Percentiles rank a stretch among this genome's conserved stretches.
Conservation (phyloP, 1,140 invertebrate species). For the Kradibia gibbosae region DNA sequence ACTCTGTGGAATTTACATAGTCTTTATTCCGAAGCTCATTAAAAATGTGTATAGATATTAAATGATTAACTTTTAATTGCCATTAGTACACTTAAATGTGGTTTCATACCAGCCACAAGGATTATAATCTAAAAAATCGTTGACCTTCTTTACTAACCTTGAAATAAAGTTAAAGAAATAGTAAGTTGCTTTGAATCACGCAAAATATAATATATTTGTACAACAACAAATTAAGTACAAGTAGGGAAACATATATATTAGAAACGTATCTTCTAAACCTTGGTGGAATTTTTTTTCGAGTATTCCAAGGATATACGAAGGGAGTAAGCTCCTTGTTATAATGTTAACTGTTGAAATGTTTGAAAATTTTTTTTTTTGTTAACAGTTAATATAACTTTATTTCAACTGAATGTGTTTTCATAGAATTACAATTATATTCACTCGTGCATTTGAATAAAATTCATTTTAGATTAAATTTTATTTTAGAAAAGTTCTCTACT, state of each 20-base stretch:
- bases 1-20: too few relatives aligned
- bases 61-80: background rate
- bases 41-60: background rate
- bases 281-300: constrained; percentile 25
- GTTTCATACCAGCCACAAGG: background rate
- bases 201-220: constrained; percentile 12
- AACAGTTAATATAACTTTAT: too few relatives aligned
- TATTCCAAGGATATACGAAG: constrained; percentile 24
- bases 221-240: background rate
- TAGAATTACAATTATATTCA: too few relatives aligned
- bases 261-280: constrained; percentile 13
- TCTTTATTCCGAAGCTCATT: too few relatives aligned
- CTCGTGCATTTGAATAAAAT: too few relatives aligned
- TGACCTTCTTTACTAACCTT: constrained; percentile 1
- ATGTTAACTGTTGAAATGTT: too few relatives aligned
- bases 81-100: background rate
- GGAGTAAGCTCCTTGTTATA: too few relatives aligned
- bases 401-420: too few relatives aligned
- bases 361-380: too few relatives aligned
- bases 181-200: background rate
- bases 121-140: background rate
- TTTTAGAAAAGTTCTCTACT: too few relatives aligned
- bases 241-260: background rate
- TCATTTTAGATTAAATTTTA: too few relatives aligned
- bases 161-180: background rate